phyloP scores from a whole-genome alignment of 1,140 invertebrate genomes.

The Maniola jurtina region DNA sequence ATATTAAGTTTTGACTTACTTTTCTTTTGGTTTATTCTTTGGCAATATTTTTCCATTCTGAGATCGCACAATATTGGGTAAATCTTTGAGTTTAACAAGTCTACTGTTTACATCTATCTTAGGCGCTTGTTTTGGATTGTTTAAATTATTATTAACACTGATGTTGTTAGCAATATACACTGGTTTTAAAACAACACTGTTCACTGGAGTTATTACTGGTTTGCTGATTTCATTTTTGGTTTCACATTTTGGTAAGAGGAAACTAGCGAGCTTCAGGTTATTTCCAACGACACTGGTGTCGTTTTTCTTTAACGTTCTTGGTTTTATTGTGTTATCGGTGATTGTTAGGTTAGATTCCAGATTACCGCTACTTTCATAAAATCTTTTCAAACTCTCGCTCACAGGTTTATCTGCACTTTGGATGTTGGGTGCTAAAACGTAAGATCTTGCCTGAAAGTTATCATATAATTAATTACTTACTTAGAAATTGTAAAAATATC shows the following conservation, averaged over 20 bases:
- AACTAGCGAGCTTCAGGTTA: conserved; percentile 68
- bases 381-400: conserved; percentile 63
- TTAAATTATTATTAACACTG: conserved; percentile 23
- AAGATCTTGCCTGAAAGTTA: conserved; percentile 58
- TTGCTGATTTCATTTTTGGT: conserved; percentile 38
- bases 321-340: conserved; percentile 38
- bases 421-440: conserved; percentile 49
- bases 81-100: conserved; percentile 58
- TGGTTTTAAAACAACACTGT: conserved; percentile 57
- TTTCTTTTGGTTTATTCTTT: conserved; percentile 69
- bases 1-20: conserved; percentile 41
- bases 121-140: conserved; percentile 34
- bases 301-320: conserved; percentile 50
- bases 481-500: conserved; percentile 5
- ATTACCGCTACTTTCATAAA: conserved; percentile 74
- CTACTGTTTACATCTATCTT: conserved; percentile 63
- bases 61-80: conserved; percentile 42
- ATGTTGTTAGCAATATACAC: conserved; percentile 38
- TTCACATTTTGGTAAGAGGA: conserved; percentile 56
- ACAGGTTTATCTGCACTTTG: conserved; percentile 48
- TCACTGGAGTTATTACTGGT: conserved; percentile 42
- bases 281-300: conserved; percentile 51
- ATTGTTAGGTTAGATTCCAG: conserved; percentile 57
- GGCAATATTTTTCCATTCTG: conserved; percentile 50
- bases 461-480: conserved; percentile 10